phyloP scores from a whole-genome alignment of 53 echinoderm and acorn worm genomes.

The Astropecten irregularis region DNA sequence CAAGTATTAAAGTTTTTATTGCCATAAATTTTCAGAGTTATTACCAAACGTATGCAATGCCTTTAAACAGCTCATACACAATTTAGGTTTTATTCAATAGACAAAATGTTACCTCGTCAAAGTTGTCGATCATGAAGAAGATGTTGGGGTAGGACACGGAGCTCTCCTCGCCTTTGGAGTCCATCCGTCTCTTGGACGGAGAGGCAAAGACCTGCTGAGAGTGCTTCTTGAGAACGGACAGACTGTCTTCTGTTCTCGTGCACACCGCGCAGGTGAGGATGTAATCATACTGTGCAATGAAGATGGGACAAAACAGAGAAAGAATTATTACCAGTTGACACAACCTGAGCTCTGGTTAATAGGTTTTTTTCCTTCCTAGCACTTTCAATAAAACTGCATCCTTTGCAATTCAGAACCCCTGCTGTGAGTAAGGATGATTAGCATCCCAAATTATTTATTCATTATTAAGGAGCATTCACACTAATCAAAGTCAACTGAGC shows the following conservation, averaged over 20 bases:
- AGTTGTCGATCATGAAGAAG: constrained; percentile 97
- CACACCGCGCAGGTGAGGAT: constrained; percentile 97
- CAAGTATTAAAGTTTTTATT: no score
- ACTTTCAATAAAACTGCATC: no score
- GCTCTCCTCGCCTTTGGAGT: constrained; percentile 87
- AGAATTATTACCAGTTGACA: background rate
- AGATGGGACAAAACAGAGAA: background rate
- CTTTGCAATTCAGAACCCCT: no score
- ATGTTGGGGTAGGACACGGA: constrained; percentile 93
- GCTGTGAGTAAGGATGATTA: no score
- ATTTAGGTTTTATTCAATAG: no score
- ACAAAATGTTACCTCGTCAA: constrained; percentile 98
- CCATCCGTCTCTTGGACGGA: constrained; percentile 91
- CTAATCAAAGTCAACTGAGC: background rate
- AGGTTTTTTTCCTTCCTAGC: background rate
- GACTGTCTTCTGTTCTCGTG: constrained; percentile 77
- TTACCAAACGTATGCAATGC: no score
- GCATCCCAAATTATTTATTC: no score
- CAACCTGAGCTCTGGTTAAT: no score
- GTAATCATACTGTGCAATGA: constrained; percentile 78
- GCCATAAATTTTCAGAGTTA: no score
- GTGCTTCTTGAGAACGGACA: constrained; percentile 82
- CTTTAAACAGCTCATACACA: no score
- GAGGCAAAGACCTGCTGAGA: constrained; percentile 79
- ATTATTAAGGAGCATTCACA: no score